Evolutionary conservation across 2,113 vertebrate genomes (phyloP).

Genomic region (Chelonoidis abingdonii): DNA sequence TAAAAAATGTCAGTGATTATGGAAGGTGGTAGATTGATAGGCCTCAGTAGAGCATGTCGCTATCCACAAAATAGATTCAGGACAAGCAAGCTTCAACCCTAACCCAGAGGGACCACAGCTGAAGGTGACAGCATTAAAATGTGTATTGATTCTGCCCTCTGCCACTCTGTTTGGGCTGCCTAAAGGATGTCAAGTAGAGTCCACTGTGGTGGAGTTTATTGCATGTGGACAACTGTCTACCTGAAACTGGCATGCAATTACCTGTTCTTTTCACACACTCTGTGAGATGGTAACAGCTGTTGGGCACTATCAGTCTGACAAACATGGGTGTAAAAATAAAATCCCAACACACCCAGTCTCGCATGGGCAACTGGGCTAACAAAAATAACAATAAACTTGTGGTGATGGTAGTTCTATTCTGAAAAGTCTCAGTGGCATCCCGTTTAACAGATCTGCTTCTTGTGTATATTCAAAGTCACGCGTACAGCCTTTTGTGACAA

Average conservation of each 20-base stretch:
- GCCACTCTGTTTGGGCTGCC: not conserved
- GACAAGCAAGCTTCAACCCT: not conserved
- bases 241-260: not conserved
- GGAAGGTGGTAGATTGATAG: not conserved
- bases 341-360: not conserved
- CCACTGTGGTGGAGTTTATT: not conserved
- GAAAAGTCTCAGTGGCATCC: no score
- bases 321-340: not conserved
- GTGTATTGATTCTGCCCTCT: not conserved
- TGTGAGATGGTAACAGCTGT: not conserved
- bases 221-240: not conserved
- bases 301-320: not conserved
- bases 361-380: not conserved
- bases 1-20: not conserved
- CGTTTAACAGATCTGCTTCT: not conserved
- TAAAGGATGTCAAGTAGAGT: not conserved
- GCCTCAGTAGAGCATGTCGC: not conserved
- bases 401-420: no score
- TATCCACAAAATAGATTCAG: not conserved
- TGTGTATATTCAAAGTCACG: not conserved
- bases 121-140: rapidly evolving
- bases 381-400: no score
- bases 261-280: not conserved
- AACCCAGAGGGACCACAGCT: not conserved
- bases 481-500: not conserved